Evolutionary conservation across 2,888 invertebrate genomes (phyloP).

Genomic region (Hyppa rectilinea): DNA sequence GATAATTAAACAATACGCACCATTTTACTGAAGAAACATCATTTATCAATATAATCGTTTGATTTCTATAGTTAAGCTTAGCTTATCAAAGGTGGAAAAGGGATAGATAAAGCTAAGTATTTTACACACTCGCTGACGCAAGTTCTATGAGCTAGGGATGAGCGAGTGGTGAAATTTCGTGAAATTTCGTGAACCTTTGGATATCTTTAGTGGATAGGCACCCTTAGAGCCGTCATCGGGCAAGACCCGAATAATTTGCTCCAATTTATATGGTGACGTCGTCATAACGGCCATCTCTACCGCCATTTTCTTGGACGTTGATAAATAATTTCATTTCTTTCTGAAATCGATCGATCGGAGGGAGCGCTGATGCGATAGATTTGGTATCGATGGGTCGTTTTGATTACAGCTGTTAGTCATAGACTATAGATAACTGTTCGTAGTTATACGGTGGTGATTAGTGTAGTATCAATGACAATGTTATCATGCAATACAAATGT

Average conservation of each 20-base stretch:
- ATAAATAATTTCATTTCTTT: constrained; percentile 86
- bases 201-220: not conserved
- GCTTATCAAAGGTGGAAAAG: no score
- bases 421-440: no score
- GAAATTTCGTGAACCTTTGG: no score
- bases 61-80: not conserved
- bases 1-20: no score
- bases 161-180: no score
- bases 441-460: constrained; percentile 15
- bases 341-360: constrained; percentile 46
- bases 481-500: no score
- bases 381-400: constrained; percentile 34
- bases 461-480: not conserved
- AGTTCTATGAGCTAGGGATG: no score
- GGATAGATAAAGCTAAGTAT: no score
- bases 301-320: constrained; percentile 81
- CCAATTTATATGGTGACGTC: constrained; percentile 78
- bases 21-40: no score
- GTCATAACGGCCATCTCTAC: constrained; percentile 75
- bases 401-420: no score
- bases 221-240: constrained; percentile 63
- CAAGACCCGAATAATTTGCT: constrained; percentile 75
- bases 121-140: no score
- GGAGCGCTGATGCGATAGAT: constrained; percentile 54
- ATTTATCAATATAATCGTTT: not conserved